A percentile compares a stretch with the other conserved stretches of the same genome.
These are phyloP conservation scores for Troilus luridus DNA, from an alignment of 2,888 invertebrate species.

Conservation along the genomic window DNA sequence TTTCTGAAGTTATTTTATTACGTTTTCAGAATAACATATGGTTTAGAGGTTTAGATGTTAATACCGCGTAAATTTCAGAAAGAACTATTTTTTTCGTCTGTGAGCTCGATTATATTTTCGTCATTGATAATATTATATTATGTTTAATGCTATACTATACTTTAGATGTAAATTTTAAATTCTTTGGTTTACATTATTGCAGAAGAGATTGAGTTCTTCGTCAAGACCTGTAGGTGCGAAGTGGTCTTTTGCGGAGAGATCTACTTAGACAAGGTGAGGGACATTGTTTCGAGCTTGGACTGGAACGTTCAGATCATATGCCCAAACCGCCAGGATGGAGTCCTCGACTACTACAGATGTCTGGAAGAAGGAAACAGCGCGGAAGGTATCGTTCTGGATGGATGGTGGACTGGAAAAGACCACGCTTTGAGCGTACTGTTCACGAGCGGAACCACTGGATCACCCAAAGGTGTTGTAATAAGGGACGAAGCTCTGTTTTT, in stretches of 20 bases:
- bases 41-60: too few species aligned
- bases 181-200: background rate
- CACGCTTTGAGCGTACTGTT: constrained; percentile 49
- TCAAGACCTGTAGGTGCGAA: background rate
- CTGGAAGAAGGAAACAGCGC: background rate
- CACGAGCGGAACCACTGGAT: constrained; percentile 59
- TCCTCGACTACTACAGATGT: constrained; percentile 6
- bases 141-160: too few species aligned
- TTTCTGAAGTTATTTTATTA: too few species aligned
- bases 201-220: background rate
- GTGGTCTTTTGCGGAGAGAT: constrained; percentile 33
- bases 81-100: too few species aligned
- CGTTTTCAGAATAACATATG: too few species aligned
- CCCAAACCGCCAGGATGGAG: background rate
- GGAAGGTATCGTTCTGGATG: background rate
- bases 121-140: too few species aligned
- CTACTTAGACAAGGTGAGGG: background rate
- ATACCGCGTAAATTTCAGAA: too few species aligned
- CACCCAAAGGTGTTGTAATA: constrained; percentile 52
- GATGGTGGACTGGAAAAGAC: constrained; percentile 8
- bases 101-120: too few species aligned
- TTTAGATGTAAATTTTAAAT: too few species aligned
- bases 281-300: background rate
- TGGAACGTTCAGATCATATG: constrained; percentile 4
- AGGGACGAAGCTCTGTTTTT: background rate